Conservation (phyloP, 2,888 invertebrate genomes). For the Ypsolopha sequella region DNA sequence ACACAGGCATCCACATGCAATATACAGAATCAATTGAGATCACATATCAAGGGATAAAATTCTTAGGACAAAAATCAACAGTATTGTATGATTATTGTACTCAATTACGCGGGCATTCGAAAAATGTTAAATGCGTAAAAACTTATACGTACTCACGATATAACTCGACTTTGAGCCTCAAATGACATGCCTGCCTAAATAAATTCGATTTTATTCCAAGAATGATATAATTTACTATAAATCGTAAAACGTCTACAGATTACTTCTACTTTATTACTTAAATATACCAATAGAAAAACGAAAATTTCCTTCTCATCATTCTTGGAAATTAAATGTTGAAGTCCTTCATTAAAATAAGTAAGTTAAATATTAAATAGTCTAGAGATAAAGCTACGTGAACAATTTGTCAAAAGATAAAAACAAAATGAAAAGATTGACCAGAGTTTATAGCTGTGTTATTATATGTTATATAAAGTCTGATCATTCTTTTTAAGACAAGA, state of each 20-base stretch:
- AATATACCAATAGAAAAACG: constrained; percentile 3
- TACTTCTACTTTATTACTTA: no score
- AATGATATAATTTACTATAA: constrained; percentile 15
- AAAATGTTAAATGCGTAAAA: constrained; percentile 50
- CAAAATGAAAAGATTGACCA: constrained; percentile 28
- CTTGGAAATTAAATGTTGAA: constrained; percentile 19
- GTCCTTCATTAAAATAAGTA: constrained; percentile 32
- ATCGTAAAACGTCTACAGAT: constrained; percentile 8
- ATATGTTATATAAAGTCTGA: constrained; percentile 1
- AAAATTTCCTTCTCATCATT: background rate
- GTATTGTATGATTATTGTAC: constrained; percentile 52
- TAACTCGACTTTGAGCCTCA: constrained; percentile 32
- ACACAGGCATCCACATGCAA: constrained; percentile 21
- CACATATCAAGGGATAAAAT: constrained; percentile 54
- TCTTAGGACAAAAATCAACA: constrained; percentile 47
- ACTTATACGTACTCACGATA: constrained; percentile 5
- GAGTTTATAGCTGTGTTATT: constrained; percentile 19
- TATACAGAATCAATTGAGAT: constrained; percentile 39
- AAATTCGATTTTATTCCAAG: constrained; percentile 12
- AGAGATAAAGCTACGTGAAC: background rate
- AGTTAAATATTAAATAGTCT: constrained; percentile 21
- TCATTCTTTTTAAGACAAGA: background rate
- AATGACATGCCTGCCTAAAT: constrained; percentile 41
- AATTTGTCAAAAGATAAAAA: constrained; percentile 47
- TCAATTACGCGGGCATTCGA: constrained; percentile 44